Conservation (phyloP, 2,113 vertebrate species). For the Mustela nigripes region DNA sequence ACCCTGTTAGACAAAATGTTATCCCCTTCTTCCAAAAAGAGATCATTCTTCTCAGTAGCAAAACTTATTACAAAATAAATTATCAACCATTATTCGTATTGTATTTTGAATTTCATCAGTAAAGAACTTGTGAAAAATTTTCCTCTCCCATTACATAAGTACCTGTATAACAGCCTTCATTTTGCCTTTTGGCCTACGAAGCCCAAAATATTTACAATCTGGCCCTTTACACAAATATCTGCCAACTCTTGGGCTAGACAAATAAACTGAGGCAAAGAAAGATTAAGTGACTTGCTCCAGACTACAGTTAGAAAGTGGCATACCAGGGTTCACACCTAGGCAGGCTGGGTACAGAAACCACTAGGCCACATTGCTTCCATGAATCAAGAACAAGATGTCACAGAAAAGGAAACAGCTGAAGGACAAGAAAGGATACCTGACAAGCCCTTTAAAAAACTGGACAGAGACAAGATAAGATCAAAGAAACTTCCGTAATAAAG, state of each 20-base stretch:
- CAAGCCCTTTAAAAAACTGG: conserved; percentile 9
- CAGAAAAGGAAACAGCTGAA: conserved; percentile 13
- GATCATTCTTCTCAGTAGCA: conserved; percentile 4
- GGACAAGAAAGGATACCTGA: background rate
- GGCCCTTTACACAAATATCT: background rate
- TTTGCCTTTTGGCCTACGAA: background rate
- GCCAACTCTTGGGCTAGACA: background rate
- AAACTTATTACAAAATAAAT: conserved; percentile 7
- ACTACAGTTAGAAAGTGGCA: background rate
- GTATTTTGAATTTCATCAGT: background rate
- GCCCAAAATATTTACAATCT: background rate
- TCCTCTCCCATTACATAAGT: background rate
- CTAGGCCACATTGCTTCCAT: background rate
- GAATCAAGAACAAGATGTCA: background rate
- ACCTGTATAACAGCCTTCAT: background rate
- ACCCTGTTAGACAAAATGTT: background rate
- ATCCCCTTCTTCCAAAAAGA: background rate
- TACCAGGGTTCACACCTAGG: background rate
- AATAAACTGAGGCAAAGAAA: conserved; percentile 36
- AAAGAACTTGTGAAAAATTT: background rate
- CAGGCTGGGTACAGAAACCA: background rate
- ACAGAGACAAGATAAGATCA: background rate
- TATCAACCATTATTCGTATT: background rate
- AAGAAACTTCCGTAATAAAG: background rate
- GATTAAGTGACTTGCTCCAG: background rate